Base-by-base conservation (phyloP, 2,113 vertebrate species). In the Brachirus orientalis region DNA sequence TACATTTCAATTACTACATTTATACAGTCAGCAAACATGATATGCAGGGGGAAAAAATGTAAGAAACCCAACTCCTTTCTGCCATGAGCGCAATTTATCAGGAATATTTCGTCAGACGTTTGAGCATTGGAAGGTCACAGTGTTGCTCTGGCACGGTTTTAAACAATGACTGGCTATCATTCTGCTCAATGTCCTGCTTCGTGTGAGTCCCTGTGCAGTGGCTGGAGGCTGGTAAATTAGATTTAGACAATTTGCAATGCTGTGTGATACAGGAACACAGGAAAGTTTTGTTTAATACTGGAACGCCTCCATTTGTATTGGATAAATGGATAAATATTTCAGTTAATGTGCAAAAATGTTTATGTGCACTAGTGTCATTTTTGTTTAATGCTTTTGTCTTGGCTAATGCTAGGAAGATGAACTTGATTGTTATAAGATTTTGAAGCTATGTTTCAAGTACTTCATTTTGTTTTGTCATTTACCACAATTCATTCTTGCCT, bases 1-100 rank as follows among this genome's bases (percentile, higher is more conserved):
- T 86, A 88, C 80, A 84, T 88, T 91, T 87, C 85, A 90, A 80
- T 89, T 90, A 82, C 85, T 85, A 63, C 74, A 77, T 89, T 85
- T 86, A 85, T 85, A 79, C 73, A 88, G 82, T 86, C 87, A 67
- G 86, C 83, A 75, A 88, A 88, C 85, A 85, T 33, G 66, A 85
- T 87, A 81, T 46, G 65, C 75, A 61, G 82, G 74, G 11, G 18
- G 11, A 2, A 85, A 72, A 86, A 72, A 70, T 66, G 63, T n/a
- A 79, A 58, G 85, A 75, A 88, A 88, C 75, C 60, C 2, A 60
- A 88, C 63, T 70, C 82, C 28, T 75, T 72, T 63, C 69, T 68
- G 65, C 72, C 62, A 47, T 55, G 75, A 84, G 70, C 64, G 17
- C 75, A 77, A 54, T 82, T 79, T 62, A 81, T 83, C 75, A 76